Conservation (phyloP, 2,888 invertebrate genomes). For the Acleris laterana region DNA sequence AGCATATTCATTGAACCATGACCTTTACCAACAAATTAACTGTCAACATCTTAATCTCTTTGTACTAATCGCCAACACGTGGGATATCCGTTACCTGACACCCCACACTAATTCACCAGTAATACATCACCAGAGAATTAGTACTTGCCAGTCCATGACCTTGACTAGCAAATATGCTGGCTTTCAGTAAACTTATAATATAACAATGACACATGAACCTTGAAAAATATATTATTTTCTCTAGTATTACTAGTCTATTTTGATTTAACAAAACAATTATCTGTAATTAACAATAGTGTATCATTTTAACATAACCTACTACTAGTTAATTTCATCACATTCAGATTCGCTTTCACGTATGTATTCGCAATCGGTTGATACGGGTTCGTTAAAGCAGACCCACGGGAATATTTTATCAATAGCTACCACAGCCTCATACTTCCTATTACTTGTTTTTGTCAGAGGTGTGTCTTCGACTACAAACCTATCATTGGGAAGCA, state of each 20-base stretch:
- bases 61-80: background rate
- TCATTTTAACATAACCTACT: too few species aligned
- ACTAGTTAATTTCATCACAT: background rate
- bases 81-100: background rate
- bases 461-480: slow-evolving; percentile 45
- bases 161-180: background rate
- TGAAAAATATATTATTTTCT: too few species aligned
- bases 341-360: background rate
- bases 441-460: slow-evolving; percentile 36
- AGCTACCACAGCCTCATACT: slow-evolving; percentile 41
- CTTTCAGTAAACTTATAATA: background rate
- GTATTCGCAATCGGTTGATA: background rate
- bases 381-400: slow-evolving; percentile 35
- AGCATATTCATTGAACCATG: background rate
- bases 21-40: background rate
- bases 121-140: background rate
- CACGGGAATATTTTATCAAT: slow-evolving; percentile 46
- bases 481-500: slow-evolving; percentile 34
- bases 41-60: background rate
- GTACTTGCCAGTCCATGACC: background rate
- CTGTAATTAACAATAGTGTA: background rate
- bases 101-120: background rate
- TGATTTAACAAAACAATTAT: too few species aligned
- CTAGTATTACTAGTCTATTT: too few species aligned
- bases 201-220: background rate